Evolutionary conservation across 1,140 invertebrate genomes (phyloP), one percentile per base, ranked within the genome.

Genomic region (Hestina assimilis): DNA sequence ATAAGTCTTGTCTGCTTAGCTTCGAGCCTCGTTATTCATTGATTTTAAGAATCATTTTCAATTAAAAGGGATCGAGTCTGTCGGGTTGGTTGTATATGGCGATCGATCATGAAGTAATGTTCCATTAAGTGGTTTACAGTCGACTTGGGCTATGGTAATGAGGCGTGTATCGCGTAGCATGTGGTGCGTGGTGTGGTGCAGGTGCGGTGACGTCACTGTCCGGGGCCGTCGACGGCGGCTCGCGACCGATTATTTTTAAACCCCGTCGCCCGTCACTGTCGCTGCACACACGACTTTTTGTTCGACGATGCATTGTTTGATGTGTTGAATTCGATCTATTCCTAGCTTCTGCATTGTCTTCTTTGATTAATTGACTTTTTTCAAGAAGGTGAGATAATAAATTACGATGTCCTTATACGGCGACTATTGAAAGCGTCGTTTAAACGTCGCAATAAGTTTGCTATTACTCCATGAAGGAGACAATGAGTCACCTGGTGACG

Each of bases 161-260:
- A 19, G 20, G 45, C 45, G 45, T 47, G 45, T 8, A 31, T 26
- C 28, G 42, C 7, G 41, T 12, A 4, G 8, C 40, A 11, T 9
- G 23, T 43, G 19, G 42, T 14, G 12, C 9, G 23, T 24, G 46
- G 17, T n/a, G 46, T 12, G 19, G 26, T 53, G 50, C 50, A 53
- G 50, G 50, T 53, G 50, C 50, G 50, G 26, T 43, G 50, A 53
- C 50, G 50, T 53, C 50, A 53, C 50, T 17, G 26, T 17, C 45
- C 45, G 45, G 40, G 21, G 33, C 42, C 38, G 15, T 15, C 14
- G 19, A 15, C 45, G 45, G 14, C 33, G 26, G 38, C 54, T 48
- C 54, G 54, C 54, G 45, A 48, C 54, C 46, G 45, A 9, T 11
- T 50, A 50, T 57, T 57, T 57, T 48, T 57, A 57, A 43, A 46